phyloP scores from a whole-genome alignment of 2,888 invertebrate species.

The Synanthedon vespiformis region DNA sequence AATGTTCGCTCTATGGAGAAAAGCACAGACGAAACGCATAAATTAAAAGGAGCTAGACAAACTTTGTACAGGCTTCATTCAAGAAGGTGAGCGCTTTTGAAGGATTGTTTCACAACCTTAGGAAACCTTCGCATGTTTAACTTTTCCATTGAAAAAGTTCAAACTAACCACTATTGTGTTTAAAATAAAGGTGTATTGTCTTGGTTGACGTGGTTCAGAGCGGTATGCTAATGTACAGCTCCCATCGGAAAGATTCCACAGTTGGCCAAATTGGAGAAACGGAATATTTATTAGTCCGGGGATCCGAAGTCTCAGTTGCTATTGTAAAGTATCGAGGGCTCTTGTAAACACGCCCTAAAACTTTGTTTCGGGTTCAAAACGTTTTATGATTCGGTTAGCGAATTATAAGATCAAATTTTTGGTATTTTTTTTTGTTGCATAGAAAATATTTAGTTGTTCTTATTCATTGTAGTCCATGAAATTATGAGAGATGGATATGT shows the following conservation, averaged over 20 bases:
- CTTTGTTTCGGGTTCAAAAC: too few species aligned
- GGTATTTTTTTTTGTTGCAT: too few species aligned
- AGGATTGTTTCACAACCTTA: conserved; percentile 38
- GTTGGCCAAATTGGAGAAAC: conserved; percentile 54
- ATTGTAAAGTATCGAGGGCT: conserved; percentile 18
- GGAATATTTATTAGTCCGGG: conserved; percentile 61
- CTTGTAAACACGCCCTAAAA: conserved; percentile 4
- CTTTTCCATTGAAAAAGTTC: conserved; percentile 7
- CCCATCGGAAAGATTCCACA: conserved; percentile 58
- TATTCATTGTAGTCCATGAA: too few species aligned
- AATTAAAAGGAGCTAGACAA: conserved; percentile 51
- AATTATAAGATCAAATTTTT: too few species aligned
- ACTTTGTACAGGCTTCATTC: conserved; percentile 46
- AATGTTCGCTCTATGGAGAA: conserved; percentile 5
- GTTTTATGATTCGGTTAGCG: too few species aligned
- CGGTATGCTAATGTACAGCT: conserved; percentile 50
- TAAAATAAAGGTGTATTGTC: background rate
- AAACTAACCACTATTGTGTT: background rate
- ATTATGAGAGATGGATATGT: too few species aligned
- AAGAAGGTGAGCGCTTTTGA: conserved; percentile 48
- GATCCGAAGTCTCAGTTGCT: conserved; percentile 27
- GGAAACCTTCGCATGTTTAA: conserved; percentile 16
- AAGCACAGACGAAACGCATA: conserved; percentile 42
- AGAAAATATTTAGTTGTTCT: too few species aligned
- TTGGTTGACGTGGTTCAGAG: background rate